A percentile compares a stretch with the other conserved stretches of the same genome.
These are phyloP conservation scores for Sepioteuthis lessoniana DNA, from an alignment of 2,888 invertebrate genomes.

Conservation along the genomic window DNA sequence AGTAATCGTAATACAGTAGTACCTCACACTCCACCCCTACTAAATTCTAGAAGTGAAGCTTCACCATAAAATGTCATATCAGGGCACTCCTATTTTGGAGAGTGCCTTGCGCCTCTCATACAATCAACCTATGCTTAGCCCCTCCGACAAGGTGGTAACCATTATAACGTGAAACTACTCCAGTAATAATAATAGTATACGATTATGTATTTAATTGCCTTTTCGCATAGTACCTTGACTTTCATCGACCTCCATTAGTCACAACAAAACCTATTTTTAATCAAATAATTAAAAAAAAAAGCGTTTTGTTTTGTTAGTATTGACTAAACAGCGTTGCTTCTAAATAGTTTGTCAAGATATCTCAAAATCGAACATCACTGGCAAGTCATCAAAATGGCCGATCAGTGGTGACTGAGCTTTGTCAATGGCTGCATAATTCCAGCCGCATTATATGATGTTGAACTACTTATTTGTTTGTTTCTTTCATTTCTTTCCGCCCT, in stretches of 20 bases:
- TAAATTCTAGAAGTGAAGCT: no score
- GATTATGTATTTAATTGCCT: no score
- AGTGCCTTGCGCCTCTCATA: no score
- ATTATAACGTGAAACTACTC: no score
- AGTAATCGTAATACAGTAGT: no score
- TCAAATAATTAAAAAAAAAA: not conserved
- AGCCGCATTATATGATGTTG: not conserved
- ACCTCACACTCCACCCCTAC: no score
- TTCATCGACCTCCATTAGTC: not conserved
- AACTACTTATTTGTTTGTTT: not conserved
- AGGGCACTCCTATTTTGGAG: no score
- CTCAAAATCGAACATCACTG: not conserved
- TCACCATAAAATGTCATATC: no score
- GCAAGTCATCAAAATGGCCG: not conserved
- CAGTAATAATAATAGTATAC: no score
- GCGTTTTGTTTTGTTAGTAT: not conserved
- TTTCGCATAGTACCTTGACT: not conserved
- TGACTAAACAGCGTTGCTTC: not conserved
- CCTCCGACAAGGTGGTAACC: no score
- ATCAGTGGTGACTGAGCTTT: not conserved
- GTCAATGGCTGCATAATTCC: constrained; percentile 6
- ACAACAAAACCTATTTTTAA: not conserved
- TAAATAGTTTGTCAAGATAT: not conserved
- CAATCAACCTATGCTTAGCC: no score
- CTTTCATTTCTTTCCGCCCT: not conserved